Evolutionary conservation across 2,888 invertebrate genomes (phyloP).

Genomic region (Acronicta alni): DNA sequence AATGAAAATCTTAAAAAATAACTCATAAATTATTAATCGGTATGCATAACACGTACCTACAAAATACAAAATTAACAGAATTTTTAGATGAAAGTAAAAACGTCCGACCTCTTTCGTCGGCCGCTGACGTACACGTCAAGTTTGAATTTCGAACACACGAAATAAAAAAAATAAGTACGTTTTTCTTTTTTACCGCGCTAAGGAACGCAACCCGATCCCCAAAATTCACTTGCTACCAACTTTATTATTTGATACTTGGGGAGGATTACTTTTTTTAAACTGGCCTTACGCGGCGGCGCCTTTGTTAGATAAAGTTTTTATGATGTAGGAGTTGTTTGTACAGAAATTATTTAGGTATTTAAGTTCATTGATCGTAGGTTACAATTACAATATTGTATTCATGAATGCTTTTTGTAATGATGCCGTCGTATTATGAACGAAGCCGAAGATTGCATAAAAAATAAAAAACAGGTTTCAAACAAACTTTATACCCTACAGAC

Average conservation of each 20-base stretch:
- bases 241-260: constrained; percentile 88
- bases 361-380: constrained; percentile 58
- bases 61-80: constrained; percentile 37
- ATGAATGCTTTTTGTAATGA: constrained; percentile 30
- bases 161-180: constrained; percentile 67
- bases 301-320: constrained; percentile 76
- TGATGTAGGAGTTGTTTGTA: constrained; percentile 76
- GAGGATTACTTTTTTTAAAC: constrained; percentile 78
- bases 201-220: constrained; percentile 84
- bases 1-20: constrained; percentile 29
- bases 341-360: constrained; percentile 66
- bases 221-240: constrained; percentile 89
- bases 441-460: neutral
- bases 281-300: constrained; percentile 78
- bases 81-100: constrained; percentile 75
- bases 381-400: constrained; percentile 27
- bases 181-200: constrained; percentile 73
- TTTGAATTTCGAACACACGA: constrained; percentile 83
- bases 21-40: constrained; percentile 45
- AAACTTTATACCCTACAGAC: too few species aligned
- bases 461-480: neutral
- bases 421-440: constrained; percentile 28
- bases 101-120: constrained; percentile 73
- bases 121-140: constrained; percentile 84
- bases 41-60: constrained; percentile 31